Base-by-base conservation (phyloP, 2,113 vertebrate species). In the Ceyx melanurus region DNA sequence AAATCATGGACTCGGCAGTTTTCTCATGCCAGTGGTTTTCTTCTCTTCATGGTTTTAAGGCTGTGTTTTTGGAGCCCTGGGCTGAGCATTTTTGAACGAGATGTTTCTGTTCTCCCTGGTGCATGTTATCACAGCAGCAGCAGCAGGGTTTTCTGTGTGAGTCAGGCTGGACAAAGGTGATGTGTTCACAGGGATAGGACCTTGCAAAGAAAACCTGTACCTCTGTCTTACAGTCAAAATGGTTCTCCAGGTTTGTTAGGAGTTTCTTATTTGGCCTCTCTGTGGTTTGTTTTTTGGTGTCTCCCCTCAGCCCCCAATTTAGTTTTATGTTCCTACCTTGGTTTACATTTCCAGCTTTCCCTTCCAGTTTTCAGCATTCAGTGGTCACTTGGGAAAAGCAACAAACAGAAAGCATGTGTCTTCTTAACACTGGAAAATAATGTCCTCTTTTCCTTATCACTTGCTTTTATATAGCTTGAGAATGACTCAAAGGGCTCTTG, bases 1-100 rank as follows among this genome's bases (percentile, higher is more conserved):
- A 92, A 96, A 88, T 95, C 90, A 88, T 68, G 71, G 66, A 74
- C 68, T 94, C 9, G 51, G 84, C 92, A 93, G 72, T 92, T 95
- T 95, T 83, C 50, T 94, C 25, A 21, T 79, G 75, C 70, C 92
- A 92, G 80, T 2, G 60, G 89, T 88, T 92, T 94, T 82, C 66
- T 91, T 70, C 67, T 87, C 58, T 57, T 89, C 61, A 67, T 93
- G 91, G 56, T 90, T 94, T 95, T 88, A 93, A 90, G 79, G 60
- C 73, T 94, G 18, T 7, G 3, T 90, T 92, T 93, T 88, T 82
- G 42, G 70, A 95, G 82, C 56, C 79, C 60, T 54, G 43, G 83
- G 37, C 51, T 81, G 65, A 86, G 66, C n/a, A 11, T 90, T 95
- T 86, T 82, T 88, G 35, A 51, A 0, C 2, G 13, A 75, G 61